These are phyloP conservation scores for Caenorhabditis sinica DNA, from an alignment of 2,888 invertebrate species.

Conservation along the genomic window DNA sequence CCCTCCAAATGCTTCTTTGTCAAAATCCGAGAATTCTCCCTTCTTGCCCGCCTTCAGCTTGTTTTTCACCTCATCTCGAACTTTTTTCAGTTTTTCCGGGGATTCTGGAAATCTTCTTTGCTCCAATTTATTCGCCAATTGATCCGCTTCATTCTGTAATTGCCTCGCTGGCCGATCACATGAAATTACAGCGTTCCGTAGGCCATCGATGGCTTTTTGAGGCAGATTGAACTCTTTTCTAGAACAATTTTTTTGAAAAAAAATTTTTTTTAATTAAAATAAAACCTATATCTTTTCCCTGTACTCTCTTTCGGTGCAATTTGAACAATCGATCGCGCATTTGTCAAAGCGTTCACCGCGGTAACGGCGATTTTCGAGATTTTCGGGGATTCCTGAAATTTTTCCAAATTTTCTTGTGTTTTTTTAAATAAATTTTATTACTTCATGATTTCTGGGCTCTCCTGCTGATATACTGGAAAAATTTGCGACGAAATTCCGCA, in stretches of 20 bases:
- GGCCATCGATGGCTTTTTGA: slow-evolving; percentile 68
- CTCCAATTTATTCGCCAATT: slow-evolving; percentile 71
- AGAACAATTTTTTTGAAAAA: neutral
- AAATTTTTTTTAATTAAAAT: too few species aligned
- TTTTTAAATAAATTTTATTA: neutral
- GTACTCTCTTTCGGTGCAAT: slow-evolving; percentile 48
- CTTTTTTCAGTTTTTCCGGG: slow-evolving; percentile 71
- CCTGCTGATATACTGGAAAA: slow-evolving; percentile 28
- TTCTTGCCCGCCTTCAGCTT: slow-evolving; percentile 65
- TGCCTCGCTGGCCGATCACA: slow-evolving; percentile 75
- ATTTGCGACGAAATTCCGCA: slow-evolving; percentile 22
- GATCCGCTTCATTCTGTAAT: slow-evolving; percentile 82
- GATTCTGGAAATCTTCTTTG: slow-evolving; percentile 79
- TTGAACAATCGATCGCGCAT: slow-evolving; percentile 70
- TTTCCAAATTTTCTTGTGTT: neutral
- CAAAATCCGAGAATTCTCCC: slow-evolving; percentile 62
- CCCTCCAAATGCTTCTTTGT: slow-evolving; percentile 66
- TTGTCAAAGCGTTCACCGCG: slow-evolving; percentile 70
- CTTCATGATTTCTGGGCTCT: slow-evolving; percentile 6
- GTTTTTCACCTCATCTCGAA: slow-evolving; percentile 72
- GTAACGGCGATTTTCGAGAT: slow-evolving; percentile 68
- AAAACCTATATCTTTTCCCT: slow-evolving; percentile 49
- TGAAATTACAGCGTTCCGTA: slow-evolving; percentile 65
- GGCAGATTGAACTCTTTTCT: slow-evolving; percentile 69
- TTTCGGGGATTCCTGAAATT: slow-evolving; percentile 1